Percentiles rank a stretch among this genome's conserved stretches.
These are phyloP conservation scores for Thryonomys swinderianus DNA, from an alignment of 2,113 vertebrate genomes.

Conservation along the genomic window DNA sequence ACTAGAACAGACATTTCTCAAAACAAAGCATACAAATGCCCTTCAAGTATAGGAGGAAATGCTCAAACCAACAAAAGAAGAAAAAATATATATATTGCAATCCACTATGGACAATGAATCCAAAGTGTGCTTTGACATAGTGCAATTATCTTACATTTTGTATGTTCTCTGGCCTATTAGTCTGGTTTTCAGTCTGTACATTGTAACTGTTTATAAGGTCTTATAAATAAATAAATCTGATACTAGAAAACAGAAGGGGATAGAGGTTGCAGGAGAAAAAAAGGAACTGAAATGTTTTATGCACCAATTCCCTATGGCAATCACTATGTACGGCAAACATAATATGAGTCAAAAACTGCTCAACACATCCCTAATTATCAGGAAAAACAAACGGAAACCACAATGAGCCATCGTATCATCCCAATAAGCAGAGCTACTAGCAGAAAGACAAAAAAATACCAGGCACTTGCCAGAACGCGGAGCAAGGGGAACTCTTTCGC, in stretches of 20 bases:
- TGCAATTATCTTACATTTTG: not conserved
- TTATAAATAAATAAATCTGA: too few relatives aligned
- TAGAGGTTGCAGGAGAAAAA: too few relatives aligned
- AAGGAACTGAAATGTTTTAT: too few relatives aligned
- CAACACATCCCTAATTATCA: not conserved
- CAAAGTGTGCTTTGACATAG: not conserved
- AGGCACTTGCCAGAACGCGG: not conserved
- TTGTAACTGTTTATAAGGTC: too few relatives aligned
- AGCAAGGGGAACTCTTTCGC: not conserved
- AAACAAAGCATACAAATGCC: not conserved
- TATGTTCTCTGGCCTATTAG: not conserved
- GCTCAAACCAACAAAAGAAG: not conserved
- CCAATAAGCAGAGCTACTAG: not conserved
- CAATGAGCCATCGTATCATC: not conserved
- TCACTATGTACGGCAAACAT: not conserved
- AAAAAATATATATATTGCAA: not conserved
- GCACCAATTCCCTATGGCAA: not conserved
- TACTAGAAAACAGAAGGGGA: too few relatives aligned
- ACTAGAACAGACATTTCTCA: not conserved
- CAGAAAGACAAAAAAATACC: not conserved
- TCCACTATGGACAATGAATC: not conserved
- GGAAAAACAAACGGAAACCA: not conserved
- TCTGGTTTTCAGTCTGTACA: not conserved
- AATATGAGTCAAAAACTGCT: not conserved
- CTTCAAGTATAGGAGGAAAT: not conserved